phyloP scores from a whole-genome alignment of 2,797 vertebrate species.

The Megalops cyprinoides region DNA sequence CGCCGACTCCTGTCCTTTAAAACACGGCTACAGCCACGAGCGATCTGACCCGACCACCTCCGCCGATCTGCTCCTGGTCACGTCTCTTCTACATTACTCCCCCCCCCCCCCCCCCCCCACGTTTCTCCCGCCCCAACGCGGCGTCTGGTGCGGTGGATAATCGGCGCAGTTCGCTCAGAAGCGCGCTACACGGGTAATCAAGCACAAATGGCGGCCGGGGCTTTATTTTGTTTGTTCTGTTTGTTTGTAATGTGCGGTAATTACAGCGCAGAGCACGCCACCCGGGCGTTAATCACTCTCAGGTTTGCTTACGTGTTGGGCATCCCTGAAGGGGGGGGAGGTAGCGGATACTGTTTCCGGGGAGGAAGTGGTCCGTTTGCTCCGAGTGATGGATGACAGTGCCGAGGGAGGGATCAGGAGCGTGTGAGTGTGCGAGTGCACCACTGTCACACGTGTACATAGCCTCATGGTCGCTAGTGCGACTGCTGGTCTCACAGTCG shows the following conservation, averaged over 20 bases:
- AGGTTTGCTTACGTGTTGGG: not conserved
- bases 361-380: conserved; percentile 16
- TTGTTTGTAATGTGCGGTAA: not conserved
- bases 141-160: not conserved
- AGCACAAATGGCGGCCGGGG: not conserved
- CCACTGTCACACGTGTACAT: not conserved
- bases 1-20: not conserved
- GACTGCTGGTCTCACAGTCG: not conserved
- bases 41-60: not conserved
- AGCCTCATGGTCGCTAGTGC: not conserved
- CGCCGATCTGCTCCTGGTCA: not conserved
- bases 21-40: not conserved
- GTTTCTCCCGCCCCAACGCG: not conserved
- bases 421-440: not conserved
- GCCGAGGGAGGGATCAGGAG: not conserved
- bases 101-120: not conserved
- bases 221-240: not conserved
- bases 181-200: not conserved
- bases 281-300: conserved; percentile 14
- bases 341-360: conserved; percentile 16
- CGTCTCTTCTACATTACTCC: not conserved
- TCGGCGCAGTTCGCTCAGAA: too few species aligned
- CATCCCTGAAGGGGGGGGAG: not conserved
- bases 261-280: not conserved
- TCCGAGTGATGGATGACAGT: conserved; percentile 2